Evolutionary conservation across 1,140 invertebrate genomes (phyloP).

Genomic region (Drosophila aff.): DNA sequence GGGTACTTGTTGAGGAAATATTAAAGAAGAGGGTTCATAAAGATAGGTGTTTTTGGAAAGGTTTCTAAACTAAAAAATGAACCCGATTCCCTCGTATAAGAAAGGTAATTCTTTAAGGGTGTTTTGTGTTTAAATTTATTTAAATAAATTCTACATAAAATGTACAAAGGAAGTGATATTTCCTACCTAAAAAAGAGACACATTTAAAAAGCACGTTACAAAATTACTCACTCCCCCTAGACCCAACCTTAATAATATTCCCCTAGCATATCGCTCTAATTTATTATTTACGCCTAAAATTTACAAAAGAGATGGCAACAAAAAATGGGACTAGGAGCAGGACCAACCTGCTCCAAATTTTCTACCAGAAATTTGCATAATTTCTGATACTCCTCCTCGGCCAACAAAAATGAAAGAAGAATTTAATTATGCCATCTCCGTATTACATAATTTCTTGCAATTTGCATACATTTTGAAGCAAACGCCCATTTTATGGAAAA

Average conservation of each 20-base stretch:
- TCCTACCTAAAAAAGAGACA: background rate
- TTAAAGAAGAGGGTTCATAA: background rate
- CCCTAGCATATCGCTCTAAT: conserved; percentile 27
- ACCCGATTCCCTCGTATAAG: background rate
- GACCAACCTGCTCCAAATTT: conserved; percentile 26
- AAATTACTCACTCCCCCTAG: background rate
- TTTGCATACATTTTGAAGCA: conserved; percentile 67
- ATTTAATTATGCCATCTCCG: conserved; percentile 66
- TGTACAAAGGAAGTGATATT: background rate
- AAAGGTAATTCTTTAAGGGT: background rate
- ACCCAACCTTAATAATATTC: conserved; percentile 23
- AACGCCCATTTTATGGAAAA: conserved; percentile 23
- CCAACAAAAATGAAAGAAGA: conserved; percentile 40
- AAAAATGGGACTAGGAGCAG: background rate
- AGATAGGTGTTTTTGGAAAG: background rate
- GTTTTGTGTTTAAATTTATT: background rate
- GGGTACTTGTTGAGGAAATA: background rate
- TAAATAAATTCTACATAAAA: background rate
- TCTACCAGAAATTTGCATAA: conserved; percentile 63
- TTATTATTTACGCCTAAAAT: conserved; percentile 41
- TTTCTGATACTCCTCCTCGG: conserved; percentile 33
- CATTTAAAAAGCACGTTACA: background rate
- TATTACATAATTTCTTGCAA: conserved; percentile 63
- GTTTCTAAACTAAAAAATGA: background rate
- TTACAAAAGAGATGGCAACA: background rate